phyloP scores from a whole-genome alignment of 2,113 vertebrate species.

The Ciconia stormi region DNA sequence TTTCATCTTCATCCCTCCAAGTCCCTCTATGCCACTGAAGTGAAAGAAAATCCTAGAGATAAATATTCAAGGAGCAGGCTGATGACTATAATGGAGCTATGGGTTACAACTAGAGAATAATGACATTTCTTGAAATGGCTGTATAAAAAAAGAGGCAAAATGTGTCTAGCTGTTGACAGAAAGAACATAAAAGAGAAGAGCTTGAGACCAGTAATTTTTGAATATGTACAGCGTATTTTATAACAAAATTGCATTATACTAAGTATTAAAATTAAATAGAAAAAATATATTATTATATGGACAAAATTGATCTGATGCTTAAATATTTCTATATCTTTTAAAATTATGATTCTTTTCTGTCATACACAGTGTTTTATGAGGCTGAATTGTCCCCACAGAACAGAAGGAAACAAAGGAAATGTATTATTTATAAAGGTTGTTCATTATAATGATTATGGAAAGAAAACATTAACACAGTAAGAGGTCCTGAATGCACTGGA shows the following conservation, averaged over 20 bases:
- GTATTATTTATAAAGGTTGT: conserved; percentile 29
- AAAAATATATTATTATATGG: background rate
- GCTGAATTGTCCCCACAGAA: background rate
- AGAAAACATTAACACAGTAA: conserved; percentile 20
- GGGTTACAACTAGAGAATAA: background rate
- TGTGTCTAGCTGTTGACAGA: conserved; percentile 46
- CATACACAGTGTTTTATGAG: background rate
- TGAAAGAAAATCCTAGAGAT: conserved; percentile 41
- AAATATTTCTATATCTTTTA: background rate
- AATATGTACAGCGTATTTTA: conserved; percentile 20
- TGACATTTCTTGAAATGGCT: conserved; percentile 51
- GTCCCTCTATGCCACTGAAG: background rate
- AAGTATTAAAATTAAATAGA: background rate
- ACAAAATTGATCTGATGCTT: background rate
- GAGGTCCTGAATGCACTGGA: background rate
- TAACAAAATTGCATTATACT: background rate
- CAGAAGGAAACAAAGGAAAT: conserved; percentile 24
- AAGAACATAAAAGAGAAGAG: conserved; percentile 25
- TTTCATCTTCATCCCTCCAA: background rate
- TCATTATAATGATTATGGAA: conserved; percentile 11
- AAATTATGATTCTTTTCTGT: background rate
- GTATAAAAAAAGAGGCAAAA: conserved; percentile 54
- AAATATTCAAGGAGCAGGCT: conserved; percentile 35
- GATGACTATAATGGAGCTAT: conserved; percentile 38
- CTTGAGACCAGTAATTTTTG: conserved; percentile 54